Conservation (phyloP, 30 jellyfish, hydroid and myxozoan species). For the Catostylus mosaicus region DNA sequence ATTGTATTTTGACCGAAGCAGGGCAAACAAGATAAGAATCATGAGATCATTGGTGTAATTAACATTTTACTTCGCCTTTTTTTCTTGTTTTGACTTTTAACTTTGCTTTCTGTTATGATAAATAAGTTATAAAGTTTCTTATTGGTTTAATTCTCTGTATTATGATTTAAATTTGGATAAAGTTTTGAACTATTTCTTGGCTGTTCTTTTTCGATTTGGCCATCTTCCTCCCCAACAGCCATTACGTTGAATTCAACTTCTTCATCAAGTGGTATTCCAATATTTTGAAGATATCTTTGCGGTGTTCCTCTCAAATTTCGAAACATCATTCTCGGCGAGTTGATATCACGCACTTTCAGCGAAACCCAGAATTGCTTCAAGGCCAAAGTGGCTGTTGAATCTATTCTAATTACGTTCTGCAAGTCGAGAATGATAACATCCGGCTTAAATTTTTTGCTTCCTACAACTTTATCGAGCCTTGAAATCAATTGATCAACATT, state of each 20-base stretch:
- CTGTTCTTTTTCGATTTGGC: neutral
- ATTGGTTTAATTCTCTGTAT: neutral
- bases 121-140: too few relatives aligned
- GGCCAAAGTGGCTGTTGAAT: constrained; percentile 60
- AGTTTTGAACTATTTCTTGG: neutral
- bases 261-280: constrained; percentile 26
- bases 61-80: too few relatives aligned
- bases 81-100: too few relatives aligned
- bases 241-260: constrained; percentile 5
- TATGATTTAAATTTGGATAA: neutral
- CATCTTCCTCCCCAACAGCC: neutral
- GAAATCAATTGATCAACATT: constrained; percentile 53
- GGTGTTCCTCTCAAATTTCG: constrained; percentile 27
- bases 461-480: constrained; percentile 44
- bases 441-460: constrained; percentile 45
- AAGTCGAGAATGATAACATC: constrained; percentile 29
- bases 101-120: too few relatives aligned
- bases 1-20: too few relatives aligned
- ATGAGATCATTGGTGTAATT: too few relatives aligned
- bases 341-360: constrained; percentile 11
- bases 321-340: constrained; percentile 44
- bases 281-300: constrained; percentile 4
- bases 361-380: constrained; percentile 60
- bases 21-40: too few relatives aligned
- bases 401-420: constrained; percentile 39